Conservation (phyloP, 2,797 vertebrate genomes). For the Hylomyscus alleni region DNA sequence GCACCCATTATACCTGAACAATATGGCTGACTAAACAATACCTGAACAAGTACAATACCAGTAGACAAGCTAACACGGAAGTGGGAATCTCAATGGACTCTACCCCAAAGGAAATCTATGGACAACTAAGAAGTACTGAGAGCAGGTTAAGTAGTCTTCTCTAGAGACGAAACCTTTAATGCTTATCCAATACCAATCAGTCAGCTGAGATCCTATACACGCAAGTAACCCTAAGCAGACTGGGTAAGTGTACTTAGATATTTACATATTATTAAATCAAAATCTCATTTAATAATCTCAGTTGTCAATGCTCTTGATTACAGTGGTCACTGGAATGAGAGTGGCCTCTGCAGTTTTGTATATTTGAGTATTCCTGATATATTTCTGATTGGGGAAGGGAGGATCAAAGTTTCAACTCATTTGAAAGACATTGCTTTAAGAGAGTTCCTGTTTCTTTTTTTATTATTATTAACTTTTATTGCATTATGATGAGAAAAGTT, state of each 20-base stretch:
- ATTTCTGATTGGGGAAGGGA: background rate
- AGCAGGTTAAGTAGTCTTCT: background rate
- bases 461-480: too few relatives aligned
- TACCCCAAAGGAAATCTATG: background rate
- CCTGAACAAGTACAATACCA: background rate
- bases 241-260: background rate
- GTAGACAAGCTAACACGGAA: background rate
- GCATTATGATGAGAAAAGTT: too few relatives aligned
- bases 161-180: background rate
- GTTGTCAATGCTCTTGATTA: background rate
- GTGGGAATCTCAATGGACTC: background rate
- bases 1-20: background rate
- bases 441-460: background rate
- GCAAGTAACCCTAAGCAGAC: background rate
- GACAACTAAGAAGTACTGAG: background rate
- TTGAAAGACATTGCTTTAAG: background rate
- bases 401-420: background rate
- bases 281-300: background rate
- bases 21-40: background rate
- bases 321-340: too few relatives aligned
- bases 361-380: background rate
- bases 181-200: background rate
- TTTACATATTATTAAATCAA: background rate
- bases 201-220: background rate
- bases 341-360: background rate